A percentile compares a stretch with the other conserved stretches of the same genome.
Evolutionary conservation across 2,888 invertebrate genomes (phyloP).

Genomic region (Lepidocyrtoides sp.): DNA sequence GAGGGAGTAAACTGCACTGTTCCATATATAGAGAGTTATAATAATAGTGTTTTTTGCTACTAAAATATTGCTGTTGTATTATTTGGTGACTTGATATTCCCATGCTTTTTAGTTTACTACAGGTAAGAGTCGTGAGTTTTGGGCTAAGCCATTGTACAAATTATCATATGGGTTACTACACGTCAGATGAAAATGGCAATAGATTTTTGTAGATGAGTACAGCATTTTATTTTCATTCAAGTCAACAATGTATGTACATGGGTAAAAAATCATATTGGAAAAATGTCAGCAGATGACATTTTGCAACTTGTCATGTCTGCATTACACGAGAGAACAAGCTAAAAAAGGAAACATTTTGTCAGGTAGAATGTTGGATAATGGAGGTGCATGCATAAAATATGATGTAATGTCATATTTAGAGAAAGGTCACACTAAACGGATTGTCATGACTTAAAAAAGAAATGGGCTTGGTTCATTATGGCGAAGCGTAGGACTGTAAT

Average conservation of each 20-base stretch:
- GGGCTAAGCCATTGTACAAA: too few relatives aligned
- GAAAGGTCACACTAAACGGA: conserved; percentile 39
- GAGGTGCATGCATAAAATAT: conserved; percentile 13
- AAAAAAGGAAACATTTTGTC: conserved; percentile 30
- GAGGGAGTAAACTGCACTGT: background rate
- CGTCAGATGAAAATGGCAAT: too few relatives aligned
- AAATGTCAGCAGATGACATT: conserved; percentile 76
- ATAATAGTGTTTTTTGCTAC: background rate
- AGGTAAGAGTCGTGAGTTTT: too few relatives aligned
- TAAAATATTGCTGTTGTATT: too few relatives aligned
- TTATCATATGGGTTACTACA: too few relatives aligned
- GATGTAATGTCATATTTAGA: background rate
- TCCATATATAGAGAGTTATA: background rate
- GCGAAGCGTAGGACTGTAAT: background rate
- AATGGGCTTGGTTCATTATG: conserved; percentile 4
- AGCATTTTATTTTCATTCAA: too few relatives aligned
- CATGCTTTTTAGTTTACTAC: too few relatives aligned
- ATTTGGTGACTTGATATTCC: too few relatives aligned
- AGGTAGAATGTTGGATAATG: background rate
- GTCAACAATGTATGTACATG: background rate
- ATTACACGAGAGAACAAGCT: conserved; percentile 15
- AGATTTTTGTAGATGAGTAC: too few relatives aligned
- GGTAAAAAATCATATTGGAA: conserved; percentile 23
- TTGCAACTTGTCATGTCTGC: conserved; percentile 43
- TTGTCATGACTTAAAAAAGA: background rate